Evolutionary conservation across 2,113 vertebrate genomes (phyloP).

Genomic region (Dinomys branickii): DNA sequence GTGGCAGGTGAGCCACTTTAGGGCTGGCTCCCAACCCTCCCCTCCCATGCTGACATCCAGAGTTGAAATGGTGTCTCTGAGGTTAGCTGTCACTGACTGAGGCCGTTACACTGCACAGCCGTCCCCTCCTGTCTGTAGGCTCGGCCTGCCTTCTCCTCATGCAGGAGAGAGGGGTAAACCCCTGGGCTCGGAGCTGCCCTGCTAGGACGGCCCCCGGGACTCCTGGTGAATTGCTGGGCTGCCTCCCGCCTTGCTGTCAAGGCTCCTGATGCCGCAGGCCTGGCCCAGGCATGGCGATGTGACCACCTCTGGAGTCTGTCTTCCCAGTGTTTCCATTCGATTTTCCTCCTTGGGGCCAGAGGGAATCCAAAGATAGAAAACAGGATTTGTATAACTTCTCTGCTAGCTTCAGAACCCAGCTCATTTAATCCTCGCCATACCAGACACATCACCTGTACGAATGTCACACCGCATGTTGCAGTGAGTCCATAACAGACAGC

Average conservation of each 20-base stretch:
- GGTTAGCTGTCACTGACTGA: conserved; percentile 64
- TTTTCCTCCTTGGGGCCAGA: conserved; percentile 2
- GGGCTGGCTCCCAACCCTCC: not conserved
- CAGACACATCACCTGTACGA: not conserved
- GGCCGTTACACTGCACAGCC: not conserved
- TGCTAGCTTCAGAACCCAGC: conserved; percentile 24
- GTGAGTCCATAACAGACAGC: not conserved
- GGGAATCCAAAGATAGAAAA: not conserved
- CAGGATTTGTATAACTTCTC: conserved; percentile 14
- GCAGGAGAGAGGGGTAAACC: conserved; percentile 71
- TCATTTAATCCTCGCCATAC: not conserved
- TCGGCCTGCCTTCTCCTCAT: conserved; percentile 56
- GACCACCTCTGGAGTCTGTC: not conserved
- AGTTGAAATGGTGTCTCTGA: conserved; percentile 30
- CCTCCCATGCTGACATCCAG: not conserved
- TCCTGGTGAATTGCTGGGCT: conserved; percentile 34
- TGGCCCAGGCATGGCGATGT: no score
- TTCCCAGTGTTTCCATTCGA: not conserved
- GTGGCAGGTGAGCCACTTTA: not conserved
- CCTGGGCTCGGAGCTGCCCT: conserved; percentile 24
- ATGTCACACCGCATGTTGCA: not conserved
- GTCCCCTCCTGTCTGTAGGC: conserved; percentile 59
- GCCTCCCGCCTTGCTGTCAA: not conserved
- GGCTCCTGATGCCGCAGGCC: not conserved
- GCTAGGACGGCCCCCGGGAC: conserved; percentile 46